Percentiles rank a stretch among this genome's conserved stretches.
phyloP scores from a whole-genome alignment of 1,140 invertebrate genomes.

The Leptinotarsa defecta region DNA sequence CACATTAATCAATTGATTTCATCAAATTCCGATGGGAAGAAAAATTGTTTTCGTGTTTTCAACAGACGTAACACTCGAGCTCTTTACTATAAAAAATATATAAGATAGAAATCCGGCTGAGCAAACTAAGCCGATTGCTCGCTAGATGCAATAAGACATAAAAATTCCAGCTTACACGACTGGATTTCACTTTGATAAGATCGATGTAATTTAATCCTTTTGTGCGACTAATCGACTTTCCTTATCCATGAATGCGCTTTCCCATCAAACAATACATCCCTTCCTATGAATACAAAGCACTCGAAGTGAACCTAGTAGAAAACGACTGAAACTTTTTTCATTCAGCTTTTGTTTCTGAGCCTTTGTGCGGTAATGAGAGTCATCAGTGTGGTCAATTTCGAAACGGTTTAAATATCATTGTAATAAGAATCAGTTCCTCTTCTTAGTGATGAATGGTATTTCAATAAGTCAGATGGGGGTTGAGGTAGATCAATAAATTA shows the following conservation, averaged over 20 bases:
- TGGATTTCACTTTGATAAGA: slow-evolving; percentile 23
- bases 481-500: too few relatives aligned
- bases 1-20: too few relatives aligned
- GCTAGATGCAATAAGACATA: slow-evolving; percentile 19
- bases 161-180: slow-evolving; percentile 19
- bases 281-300: slow-evolving; percentile 4
- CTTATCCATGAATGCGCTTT: slow-evolving; percentile 20
- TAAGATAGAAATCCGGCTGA: not conserved
- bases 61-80: not conserved
- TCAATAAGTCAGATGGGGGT: too few relatives aligned
- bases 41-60: not conserved
- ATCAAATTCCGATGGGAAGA: not conserved
- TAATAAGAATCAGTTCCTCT: too few relatives aligned
- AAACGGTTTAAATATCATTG: not conserved
- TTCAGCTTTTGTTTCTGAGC: slow-evolving; percentile 12
- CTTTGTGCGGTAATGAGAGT: not conserved
- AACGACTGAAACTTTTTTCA: slow-evolving; percentile 14
- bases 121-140: not conserved
- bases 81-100: not conserved
- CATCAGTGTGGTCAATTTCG: not conserved
- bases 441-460: too few relatives aligned
- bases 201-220: slow-evolving; percentile 20
- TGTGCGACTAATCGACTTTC: slow-evolving; percentile 23
- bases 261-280: slow-evolving; percentile 18
- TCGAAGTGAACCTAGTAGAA: slow-evolving; percentile 6